Conservation (phyloP, 53 echinoderm and acorn worm species). For the Holothuria scabra region DNA sequence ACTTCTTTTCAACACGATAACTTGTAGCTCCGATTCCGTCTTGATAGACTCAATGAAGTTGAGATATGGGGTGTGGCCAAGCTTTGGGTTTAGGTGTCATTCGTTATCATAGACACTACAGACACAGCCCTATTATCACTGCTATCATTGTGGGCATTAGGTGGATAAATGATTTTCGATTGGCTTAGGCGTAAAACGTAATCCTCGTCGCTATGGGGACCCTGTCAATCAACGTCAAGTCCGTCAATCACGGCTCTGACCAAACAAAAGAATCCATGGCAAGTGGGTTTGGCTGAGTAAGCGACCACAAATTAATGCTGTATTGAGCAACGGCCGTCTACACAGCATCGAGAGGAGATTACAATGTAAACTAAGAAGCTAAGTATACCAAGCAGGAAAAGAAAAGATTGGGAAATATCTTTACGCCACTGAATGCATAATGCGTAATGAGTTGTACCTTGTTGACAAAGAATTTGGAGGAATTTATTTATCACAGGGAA, state of each 20-base stretch:
- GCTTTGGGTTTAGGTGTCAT: slow-evolving; percentile 88
- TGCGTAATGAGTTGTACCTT: slow-evolving; percentile 34
- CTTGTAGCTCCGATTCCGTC: too few species aligned
- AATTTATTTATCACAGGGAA: slow-evolving; percentile 4
- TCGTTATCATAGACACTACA: slow-evolving; percentile 88
- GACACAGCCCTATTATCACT: slow-evolving; percentile 98
- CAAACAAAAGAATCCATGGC: slow-evolving; percentile 92
- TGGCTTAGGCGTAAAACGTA: slow-evolving; percentile 99
- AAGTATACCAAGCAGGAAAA: too few species aligned
- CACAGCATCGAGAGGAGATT: too few species aligned
- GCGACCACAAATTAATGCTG: slow-evolving; percentile 46
- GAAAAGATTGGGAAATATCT: slow-evolving; percentile 10
- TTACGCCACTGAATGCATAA: slow-evolving; percentile 36
- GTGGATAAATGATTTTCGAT: slow-evolving; percentile 99
- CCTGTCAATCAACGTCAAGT: slow-evolving; percentile 96
- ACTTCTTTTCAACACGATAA: too few species aligned
- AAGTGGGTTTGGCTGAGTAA: slow-evolving; percentile 98
- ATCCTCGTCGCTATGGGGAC: slow-evolving; percentile 93
- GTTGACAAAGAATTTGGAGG: slow-evolving; percentile 29
- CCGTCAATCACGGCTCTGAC: slow-evolving; percentile 88
- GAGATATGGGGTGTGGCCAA: slow-evolving; percentile 87
- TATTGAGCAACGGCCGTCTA: slow-evolving; percentile 24
- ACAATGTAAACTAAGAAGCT: too few species aligned
- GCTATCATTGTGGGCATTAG: slow-evolving; percentile 98
- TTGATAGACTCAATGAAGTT: slow-evolving; percentile 20